phyloP scores from a whole-genome alignment of 2,888 invertebrate genomes.

The Pteria penguin region DNA sequence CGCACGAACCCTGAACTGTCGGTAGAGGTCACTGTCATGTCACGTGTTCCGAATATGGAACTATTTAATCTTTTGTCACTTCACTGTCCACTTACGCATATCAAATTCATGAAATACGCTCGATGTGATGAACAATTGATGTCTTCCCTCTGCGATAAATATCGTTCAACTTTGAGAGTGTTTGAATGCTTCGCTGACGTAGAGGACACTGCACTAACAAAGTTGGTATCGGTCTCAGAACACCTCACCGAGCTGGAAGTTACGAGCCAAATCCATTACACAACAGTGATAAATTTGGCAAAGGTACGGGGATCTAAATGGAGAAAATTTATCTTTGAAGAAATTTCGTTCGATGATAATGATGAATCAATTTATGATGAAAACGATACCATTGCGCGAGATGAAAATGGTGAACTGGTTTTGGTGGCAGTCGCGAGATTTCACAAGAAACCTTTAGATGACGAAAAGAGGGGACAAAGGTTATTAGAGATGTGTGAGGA shows the following conservation, averaged over 20 bases:
- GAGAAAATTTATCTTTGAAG: constrained; percentile 52
- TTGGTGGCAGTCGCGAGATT: constrained; percentile 49
- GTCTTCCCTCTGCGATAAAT: constrained; percentile 55
- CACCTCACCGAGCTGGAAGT: constrained; percentile 61
- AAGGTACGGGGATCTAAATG: constrained; percentile 47
- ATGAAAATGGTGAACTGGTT: constrained; percentile 52
- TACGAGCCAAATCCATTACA: constrained; percentile 55
- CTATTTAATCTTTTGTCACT: constrained; percentile 63
- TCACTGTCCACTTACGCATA: constrained; percentile 61
- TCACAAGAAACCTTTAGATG: constrained; percentile 46
- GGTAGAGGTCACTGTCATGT: constrained; percentile 64
- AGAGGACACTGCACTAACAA: constrained; percentile 59
- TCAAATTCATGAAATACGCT: constrained; percentile 64
- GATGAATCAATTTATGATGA: constrained; percentile 54
- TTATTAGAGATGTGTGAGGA: constrained; percentile 21
- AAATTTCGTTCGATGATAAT: constrained; percentile 21
- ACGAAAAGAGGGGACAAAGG: constrained; percentile 15
- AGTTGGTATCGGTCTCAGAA: constrained; percentile 52
- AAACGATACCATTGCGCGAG: constrained; percentile 59
- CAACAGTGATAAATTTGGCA: constrained; percentile 58
- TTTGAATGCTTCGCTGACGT: constrained; percentile 57
- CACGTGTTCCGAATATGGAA: constrained; percentile 60
- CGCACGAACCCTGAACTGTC: constrained; percentile 57
- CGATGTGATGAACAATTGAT: constrained; percentile 57
- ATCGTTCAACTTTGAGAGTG: constrained; percentile 51